These are phyloP conservation scores for Salvelinus sp. DNA, from an alignment of 2,113 vertebrate species.

Conservation along the genomic window DNA sequence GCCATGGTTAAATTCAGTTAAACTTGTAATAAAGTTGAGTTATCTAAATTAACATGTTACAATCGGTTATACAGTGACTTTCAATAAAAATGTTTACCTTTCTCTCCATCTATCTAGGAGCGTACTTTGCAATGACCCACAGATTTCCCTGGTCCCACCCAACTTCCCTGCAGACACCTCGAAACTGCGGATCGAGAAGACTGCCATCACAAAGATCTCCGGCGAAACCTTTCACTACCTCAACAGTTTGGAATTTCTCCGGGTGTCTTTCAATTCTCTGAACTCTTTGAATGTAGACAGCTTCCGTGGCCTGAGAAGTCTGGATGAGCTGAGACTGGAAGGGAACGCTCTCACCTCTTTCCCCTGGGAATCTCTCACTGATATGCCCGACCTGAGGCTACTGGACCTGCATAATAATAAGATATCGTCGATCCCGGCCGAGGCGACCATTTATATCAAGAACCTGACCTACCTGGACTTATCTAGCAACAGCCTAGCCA, in stretches of 20 bases:
- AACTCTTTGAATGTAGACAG: constrained; percentile 73
- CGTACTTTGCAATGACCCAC: constrained; percentile 89
- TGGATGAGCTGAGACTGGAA: constrained; percentile 90
- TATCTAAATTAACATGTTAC: background rate
- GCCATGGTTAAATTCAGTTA: background rate
- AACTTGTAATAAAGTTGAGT: background rate
- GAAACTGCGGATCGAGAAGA: constrained; percentile 91
- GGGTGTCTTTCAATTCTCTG: constrained; percentile 93
- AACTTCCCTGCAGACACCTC: constrained; percentile 85
- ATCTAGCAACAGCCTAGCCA: constrained; percentile 88
- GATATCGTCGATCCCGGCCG: constrained; percentile 75
- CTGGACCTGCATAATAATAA: constrained; percentile 93
- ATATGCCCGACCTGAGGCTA: constrained; percentile 83
- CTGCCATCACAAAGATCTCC: constrained; percentile 81
- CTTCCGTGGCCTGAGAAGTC: constrained; percentile 80
- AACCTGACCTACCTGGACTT: constrained; percentile 94
- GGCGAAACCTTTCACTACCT: constrained; percentile 82
- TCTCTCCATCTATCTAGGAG: constrained; percentile 70
- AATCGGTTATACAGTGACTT: background rate
- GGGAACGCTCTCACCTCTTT: constrained; percentile 85
- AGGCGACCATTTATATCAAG: constrained; percentile 78
- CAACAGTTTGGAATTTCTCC: constrained; percentile 85
- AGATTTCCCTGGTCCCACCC: constrained; percentile 83
- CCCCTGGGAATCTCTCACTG: constrained; percentile 87
- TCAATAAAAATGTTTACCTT: background rate